Evolutionary conservation across 2,797 vertebrate species (phyloP), one percentile per base, ranked within the genome.

Genomic region (Anabacerthia variegaticeps): DNA sequence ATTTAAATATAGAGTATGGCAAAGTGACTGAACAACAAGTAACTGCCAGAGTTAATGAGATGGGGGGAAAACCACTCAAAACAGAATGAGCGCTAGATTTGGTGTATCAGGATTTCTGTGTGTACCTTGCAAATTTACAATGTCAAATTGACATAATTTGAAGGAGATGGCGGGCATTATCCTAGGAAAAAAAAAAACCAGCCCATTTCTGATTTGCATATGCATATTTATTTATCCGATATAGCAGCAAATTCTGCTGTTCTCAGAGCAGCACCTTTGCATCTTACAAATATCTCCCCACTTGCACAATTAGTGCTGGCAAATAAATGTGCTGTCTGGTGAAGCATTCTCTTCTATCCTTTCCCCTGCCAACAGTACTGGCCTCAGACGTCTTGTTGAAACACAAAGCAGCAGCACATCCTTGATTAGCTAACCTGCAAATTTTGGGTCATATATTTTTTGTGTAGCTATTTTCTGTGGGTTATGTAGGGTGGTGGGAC

Each of bases 181-280:
- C 55, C 10, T 37, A 69, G 11, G 7, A 2, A 0, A 62, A 54
- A 28, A n/a, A 61, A 63, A 91, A 77, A 58, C 22, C 37, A 92
- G 9, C 39, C 28, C n/a, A 48, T 84, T 76, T 90, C 20, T 85
- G 91, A 95, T 96, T 92, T 96, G 61, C 94, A 93, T 96, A 89
- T 92, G 80, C 77, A 90, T 97, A 96, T 94, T 95, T 96, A 94
- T 96, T 96, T 96, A 89, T 95, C 78, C 23, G 2, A 86, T 92
- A 94, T 61, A 95, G 71, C 69, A 94, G 82, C 48, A 94, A 92
- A 90, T 92, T 95, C 77, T 92, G 58, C 68, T 84, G 44, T 94
- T 95, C 79, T 96, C 74, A 41, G 68, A 93, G 89, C 1, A 0
- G 74, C 62, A 95, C 90, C 92, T 96, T 94, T 90, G 79, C 82